Base-by-base conservation (phyloP, 2,797 vertebrate genomes). In the Sebastes minor region DNA sequence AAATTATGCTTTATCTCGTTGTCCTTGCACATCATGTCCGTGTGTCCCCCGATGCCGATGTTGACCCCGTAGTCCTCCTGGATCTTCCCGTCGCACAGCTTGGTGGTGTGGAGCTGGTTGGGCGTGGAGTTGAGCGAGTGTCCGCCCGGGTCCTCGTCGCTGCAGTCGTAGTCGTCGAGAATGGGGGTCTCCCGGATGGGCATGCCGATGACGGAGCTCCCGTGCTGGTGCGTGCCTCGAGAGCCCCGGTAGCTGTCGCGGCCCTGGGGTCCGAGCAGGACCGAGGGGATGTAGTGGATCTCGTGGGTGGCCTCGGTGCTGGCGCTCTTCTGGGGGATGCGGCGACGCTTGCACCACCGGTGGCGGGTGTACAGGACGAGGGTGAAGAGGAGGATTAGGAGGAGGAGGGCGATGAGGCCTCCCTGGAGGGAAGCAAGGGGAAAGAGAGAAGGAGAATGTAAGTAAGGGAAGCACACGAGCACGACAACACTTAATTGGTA, bases 221-320 rank as follows among this genome's bases (percentile, higher is more conserved):
- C 96, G 2, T 97, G 96, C 78, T 98, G 97, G 83, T 95, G 95
- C 8, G 88, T 18, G 59, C 95, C 91, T 6, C 98, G 94, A 0
- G 97, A 95, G 56, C 94, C 94, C 6, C 98, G 96, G 94, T 98
- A 99, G 93, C 96, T 96, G 86, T 99, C 99, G 0, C 98, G 95
- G 42, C 97, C 97, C 90, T 98, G 98, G 0, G 98, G 96, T 0
- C 98, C 99, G 25, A 99, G 96, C 83, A 99, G 95, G 55, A 99
- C 97, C 0, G 99, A 99, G 0, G 99, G 99, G 74, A 99, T 99
- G 94, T 99, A 99, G 94, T 99, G 99, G 92, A 99, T 99, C 95
- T 99, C 98, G 0, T 99, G 98, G 0, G 98, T 99, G 87, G 98
- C 99, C 91, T 99, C 98, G 0, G 98, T 99, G 91, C 99, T 99